Percentiles rank a stretch among this genome's conserved stretches.
These are phyloP conservation scores for Graptemys geographica DNA, from an alignment of 2,797 vertebrate genomes.

Conservation along the genomic window DNA sequence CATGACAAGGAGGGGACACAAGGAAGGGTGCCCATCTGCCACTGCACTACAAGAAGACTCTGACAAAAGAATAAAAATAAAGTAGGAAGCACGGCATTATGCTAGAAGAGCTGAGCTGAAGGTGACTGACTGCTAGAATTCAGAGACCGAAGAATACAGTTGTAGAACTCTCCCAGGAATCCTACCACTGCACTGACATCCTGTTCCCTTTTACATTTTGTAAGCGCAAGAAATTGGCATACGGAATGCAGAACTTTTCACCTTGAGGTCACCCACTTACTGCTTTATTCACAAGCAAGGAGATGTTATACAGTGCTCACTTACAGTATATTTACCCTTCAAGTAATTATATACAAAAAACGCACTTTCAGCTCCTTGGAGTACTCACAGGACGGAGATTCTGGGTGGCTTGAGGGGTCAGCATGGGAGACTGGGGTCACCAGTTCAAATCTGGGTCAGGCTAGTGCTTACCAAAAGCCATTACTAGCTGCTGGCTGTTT, in stretches of 20 bases:
- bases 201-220: constrained; percentile 49
- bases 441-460: background rate
- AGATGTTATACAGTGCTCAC: constrained; percentile 44
- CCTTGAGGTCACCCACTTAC: constrained; percentile 52
- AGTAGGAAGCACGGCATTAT: accelerated
- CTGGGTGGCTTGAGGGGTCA: constrained; percentile 10
- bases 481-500: background rate
- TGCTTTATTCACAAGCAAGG: constrained; percentile 34
- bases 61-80: background rate
- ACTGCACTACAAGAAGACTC: background rate
- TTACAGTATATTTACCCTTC: constrained; percentile 36
- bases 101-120: background rate
- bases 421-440: background rate
- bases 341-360: constrained; percentile 5
- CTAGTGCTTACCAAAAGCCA: background rate
- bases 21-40: accelerated
- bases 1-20: background rate
- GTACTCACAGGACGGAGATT: constrained; percentile 20
- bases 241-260: constrained; percentile 31
- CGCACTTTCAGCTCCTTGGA: constrained; percentile 55
- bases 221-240: constrained; percentile 26
- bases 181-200: constrained; percentile 20
- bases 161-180: background rate
- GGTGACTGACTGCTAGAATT: background rate
- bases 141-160: constrained; percentile 15